Evolutionary conservation across 1,140 invertebrate genomes (phyloP).

Genomic region (Pogonomyrmex californicus): DNA sequence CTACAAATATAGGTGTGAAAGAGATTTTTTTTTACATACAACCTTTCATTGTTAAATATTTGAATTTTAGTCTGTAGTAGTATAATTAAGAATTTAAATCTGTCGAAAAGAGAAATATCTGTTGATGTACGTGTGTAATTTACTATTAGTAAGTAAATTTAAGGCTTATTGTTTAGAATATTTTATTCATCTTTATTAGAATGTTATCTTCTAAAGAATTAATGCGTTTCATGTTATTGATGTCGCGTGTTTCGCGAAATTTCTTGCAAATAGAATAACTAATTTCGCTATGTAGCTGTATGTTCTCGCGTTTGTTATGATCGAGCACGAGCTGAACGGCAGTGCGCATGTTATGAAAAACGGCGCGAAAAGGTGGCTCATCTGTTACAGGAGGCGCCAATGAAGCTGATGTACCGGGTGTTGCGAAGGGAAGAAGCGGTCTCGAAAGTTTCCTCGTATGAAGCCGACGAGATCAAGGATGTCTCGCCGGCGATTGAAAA

Average conservation of each 20-base stretch:
- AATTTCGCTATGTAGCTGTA: background rate
- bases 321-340: background rate
- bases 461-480: slow-evolving; percentile 52
- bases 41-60: background rate
- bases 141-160: background rate
- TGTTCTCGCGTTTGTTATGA: background rate
- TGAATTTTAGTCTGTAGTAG: background rate
- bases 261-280: background rate
- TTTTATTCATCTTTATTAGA: background rate
- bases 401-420: slow-evolving; percentile 82
- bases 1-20: background rate
- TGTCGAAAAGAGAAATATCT: background rate
- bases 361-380: slow-evolving; percentile 24
- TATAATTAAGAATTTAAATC: background rate
- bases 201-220: background rate
- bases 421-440: slow-evolving; percentile 69
- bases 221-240: background rate
- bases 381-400: slow-evolving; percentile 81
- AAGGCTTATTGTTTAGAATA: background rate
- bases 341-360: slow-evolving; percentile 50
- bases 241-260: background rate
- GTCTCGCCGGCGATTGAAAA: slow-evolving; percentile 77
- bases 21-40: background rate
- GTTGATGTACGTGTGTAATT: background rate
- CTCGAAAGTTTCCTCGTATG: slow-evolving; percentile 49